These are phyloP conservation scores for Notodonta dromedarius DNA, from an alignment of 2,888 invertebrate genomes.

Conservation along the genomic window DNA sequence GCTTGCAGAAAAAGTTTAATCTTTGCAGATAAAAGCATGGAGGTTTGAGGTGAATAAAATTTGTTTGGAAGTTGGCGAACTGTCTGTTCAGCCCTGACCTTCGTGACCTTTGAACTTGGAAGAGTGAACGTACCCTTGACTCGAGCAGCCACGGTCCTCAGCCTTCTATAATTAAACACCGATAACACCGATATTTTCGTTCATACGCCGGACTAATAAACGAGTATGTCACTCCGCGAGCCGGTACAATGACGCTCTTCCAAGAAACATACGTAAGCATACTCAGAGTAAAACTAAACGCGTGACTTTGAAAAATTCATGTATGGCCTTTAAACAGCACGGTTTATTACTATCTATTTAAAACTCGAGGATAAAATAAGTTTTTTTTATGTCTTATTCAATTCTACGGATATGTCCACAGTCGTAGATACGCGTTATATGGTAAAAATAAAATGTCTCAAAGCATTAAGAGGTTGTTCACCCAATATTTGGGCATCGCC, in stretches of 20 bases:
- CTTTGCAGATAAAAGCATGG: constrained; percentile 30
- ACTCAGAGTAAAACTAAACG: constrained; percentile 18
- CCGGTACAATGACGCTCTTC: constrained; percentile 25
- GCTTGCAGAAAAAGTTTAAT: constrained; percentile 1
- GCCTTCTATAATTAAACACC: constrained; percentile 73
- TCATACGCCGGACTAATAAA: constrained; percentile 36
- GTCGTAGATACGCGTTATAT: constrained; percentile 57
- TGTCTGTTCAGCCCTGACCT: constrained; percentile 66
- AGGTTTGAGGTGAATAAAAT: constrained; percentile 28
- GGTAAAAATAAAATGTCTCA: constrained; percentile 82
- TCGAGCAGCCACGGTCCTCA: constrained; percentile 64
- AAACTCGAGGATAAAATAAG: constrained; percentile 30
- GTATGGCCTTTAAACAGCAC: constrained; percentile 26
- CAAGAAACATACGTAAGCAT: constrained; percentile 20
- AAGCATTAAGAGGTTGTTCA: constrained; percentile 82
- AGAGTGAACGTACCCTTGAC: constrained; percentile 80
- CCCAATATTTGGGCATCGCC: constrained; percentile 80
- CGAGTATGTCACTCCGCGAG: constrained; percentile 30
- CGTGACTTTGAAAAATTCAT: constrained; percentile 27
- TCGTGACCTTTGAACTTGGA: constrained; percentile 79
- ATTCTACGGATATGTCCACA: constrained; percentile 46
- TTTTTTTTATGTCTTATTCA: constrained; percentile 35
- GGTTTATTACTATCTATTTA: constrained; percentile 34
- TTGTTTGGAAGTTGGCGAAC: constrained; percentile 39
- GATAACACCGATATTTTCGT: constrained; percentile 65